Evolutionary conservation across 2,888 invertebrate genomes (phyloP).

Genomic region (Drosophila lacicola): DNA sequence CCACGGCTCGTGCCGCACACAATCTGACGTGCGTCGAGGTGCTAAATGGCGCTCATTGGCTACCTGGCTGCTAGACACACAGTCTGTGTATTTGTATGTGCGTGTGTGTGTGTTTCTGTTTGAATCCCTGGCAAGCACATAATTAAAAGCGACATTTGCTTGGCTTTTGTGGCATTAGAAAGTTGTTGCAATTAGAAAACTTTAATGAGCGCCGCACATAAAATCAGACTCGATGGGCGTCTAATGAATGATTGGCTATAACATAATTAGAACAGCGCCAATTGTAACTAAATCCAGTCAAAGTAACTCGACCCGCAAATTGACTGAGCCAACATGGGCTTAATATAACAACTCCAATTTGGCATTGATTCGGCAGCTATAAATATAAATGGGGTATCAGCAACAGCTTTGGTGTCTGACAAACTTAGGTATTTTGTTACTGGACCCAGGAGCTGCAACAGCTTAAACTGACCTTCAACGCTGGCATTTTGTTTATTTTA

Average conservation of each 20-base stretch:
- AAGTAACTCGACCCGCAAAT: constrained; percentile 68
- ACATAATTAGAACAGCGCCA: constrained; percentile 64
- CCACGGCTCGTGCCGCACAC: constrained; percentile 37
- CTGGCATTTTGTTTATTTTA: constrained; percentile 18
- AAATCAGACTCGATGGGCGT: constrained; percentile 44
- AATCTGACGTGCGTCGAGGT: constrained; percentile 72
- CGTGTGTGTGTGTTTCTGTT: constrained; percentile 4
- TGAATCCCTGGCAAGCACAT: constrained; percentile 58
- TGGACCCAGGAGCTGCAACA: constrained; percentile 52
- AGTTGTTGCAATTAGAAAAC: constrained; percentile 73
- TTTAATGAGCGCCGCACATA: constrained; percentile 59
- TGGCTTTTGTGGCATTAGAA: constrained; percentile 69
- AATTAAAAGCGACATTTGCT: constrained; percentile 76
- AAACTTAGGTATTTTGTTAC: constrained; percentile 1
- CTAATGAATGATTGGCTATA: constrained; percentile 74
- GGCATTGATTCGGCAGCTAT: constrained; percentile 27
- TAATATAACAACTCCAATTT: constrained; percentile 41
- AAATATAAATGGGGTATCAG: background rate
- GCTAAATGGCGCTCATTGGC: constrained; percentile 62
- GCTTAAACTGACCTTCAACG: constrained; percentile 56
- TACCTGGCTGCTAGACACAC: constrained; percentile 18
- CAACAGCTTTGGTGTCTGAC: background rate
- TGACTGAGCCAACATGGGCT: constrained; percentile 40
- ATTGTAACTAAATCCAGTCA: constrained; percentile 37
- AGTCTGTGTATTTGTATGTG: too few species aligned